Conservation (phyloP, 1,140 invertebrate species). For the Ceratoteleas bidentatus region DNA sequence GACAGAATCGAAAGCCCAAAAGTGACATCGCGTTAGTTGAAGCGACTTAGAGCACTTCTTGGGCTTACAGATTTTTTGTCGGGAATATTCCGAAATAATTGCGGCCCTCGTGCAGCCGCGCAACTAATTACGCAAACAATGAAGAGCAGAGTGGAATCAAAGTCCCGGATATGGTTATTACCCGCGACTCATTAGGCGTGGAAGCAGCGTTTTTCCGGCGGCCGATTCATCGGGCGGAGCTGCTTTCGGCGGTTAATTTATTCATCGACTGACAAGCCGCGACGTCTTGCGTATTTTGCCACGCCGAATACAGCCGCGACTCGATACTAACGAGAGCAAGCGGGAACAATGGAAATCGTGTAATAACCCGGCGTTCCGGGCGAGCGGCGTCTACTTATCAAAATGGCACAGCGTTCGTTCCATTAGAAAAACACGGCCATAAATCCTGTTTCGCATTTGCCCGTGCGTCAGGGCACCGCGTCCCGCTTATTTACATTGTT, state of each 20-base stretch:
- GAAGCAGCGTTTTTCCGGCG: no score
- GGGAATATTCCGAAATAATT: no score
- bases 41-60: no score
- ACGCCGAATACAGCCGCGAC: background rate
- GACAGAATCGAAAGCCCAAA: no score
- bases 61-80: no score
- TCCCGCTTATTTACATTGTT: conserved; percentile 44
- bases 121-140: no score
- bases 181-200: no score
- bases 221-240: no score
- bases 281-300: conserved; percentile 10
- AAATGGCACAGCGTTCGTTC: conserved; percentile 45
- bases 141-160: no score
- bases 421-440: conserved; percentile 42
- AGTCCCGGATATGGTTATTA: no score
- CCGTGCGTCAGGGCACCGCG: conserved; percentile 24
- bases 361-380: conserved; percentile 14
- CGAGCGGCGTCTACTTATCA: conserved; percentile 40
- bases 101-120: no score
- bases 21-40: no score
- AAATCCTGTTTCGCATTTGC: conserved; percentile 45
- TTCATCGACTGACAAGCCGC: background rate
- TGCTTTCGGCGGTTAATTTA: background rate
- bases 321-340: conserved; percentile 16
- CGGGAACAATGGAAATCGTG: conserved; percentile 31